A percentile compares a stretch with the other conserved stretches of the same genome.
phyloP scores from a whole-genome alignment of 2,113 vertebrate genomes.

The Ailurus styani region DNA sequence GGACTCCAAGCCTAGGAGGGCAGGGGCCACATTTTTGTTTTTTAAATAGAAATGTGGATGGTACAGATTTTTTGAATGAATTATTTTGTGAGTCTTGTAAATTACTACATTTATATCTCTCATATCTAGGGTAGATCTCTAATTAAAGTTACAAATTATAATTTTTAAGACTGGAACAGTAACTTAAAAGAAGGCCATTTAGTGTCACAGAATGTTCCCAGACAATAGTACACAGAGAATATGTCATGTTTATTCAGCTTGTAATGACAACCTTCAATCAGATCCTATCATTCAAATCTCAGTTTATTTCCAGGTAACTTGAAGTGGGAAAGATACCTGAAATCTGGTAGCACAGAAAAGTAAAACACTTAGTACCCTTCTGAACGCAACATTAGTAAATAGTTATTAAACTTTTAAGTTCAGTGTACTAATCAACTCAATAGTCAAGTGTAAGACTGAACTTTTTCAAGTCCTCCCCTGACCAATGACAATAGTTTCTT shows the following conservation, averaged over 20 bases:
- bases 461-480: background rate
- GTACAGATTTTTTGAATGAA: background rate
- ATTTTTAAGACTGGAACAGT: conserved; percentile 29
- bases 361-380: background rate
- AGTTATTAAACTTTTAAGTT: conserved; percentile 2
- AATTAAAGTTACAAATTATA: conserved; percentile 17
- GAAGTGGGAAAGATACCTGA: background rate
- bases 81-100: conserved; percentile 4
- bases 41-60: background rate
- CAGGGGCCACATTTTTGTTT: background rate
- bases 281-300: background rate
- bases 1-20: background rate
- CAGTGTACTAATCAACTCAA: conserved; percentile 13
- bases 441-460: background rate
- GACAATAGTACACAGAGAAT: background rate
- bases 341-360: background rate
- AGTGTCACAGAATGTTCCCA: background rate
- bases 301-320: conserved; percentile 8
- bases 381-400: background rate
- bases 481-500: background rate
- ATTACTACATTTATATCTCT: background rate
- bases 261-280: background rate
- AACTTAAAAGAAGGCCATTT: background rate
- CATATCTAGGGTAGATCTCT: background rate
- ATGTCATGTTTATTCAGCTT: background rate